Evolutionary conservation across 1,140 invertebrate species (phyloP), one percentile per base, ranked within the genome.

Genomic region (Drosophila sechellia): DNA sequence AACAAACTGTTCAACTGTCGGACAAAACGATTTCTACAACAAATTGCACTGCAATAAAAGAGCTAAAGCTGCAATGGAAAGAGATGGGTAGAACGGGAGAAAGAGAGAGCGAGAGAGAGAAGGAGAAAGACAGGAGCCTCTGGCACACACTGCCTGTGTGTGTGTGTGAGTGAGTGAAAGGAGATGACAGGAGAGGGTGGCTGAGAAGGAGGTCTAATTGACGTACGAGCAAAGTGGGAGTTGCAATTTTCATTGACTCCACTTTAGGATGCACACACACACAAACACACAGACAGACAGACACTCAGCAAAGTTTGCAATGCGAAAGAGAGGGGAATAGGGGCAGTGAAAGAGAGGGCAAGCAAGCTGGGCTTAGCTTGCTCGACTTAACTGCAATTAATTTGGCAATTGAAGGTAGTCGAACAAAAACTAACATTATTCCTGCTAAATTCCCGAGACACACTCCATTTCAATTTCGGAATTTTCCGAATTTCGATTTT

Each of bases 321-420:
- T 40, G 59, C 27, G 42, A 20, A n/a, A 35, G 25, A 49, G 35
- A 48, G 20, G 4, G 58, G 5, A n/a, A 25, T 37, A 72, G 54
- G 12, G 42, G 0, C 5, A 22, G 57, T 10, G 54, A 45, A 15
- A 48, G 42, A 57, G 43, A 70, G 34, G 11, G 42, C 11, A 45
- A 12, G 31, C 12, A 39, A 54, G 55, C 55, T 72, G 39, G 61
- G 73, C 59, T 43, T 60, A 77, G 53, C 79, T 90, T 81, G 77
- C 85, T 87, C 86, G 80, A 91, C 90, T 91, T 90, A 91, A 90
- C 86, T 89, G 78, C 90, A 91, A 91, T 91, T 91, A 91, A 77
- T 91, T 91, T 89, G 77, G 77, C 90, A 91, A 91, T 91, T 89
- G 77, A 89, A 79, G 81, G 73, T 73, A 46, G 59, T 57, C 43